Base-by-base conservation (phyloP, 2,113 vertebrate genomes). In the Nothocercus nigrocapillus region DNA sequence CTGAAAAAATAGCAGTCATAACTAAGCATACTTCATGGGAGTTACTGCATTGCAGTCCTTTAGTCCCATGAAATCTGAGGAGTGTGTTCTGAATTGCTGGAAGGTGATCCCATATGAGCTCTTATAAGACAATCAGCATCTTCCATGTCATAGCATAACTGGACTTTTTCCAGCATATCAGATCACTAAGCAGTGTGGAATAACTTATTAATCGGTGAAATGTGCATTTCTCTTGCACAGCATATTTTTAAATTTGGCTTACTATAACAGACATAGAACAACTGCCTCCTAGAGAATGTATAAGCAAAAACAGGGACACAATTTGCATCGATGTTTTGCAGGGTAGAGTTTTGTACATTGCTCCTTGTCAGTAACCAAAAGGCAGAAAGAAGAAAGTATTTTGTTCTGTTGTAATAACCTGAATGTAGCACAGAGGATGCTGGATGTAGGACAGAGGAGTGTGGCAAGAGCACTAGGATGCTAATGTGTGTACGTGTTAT, bases 51-150 rank as follows among this genome's bases (percentile, higher is more conserved):
- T 94, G 70, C n/a, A 61, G 74, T 76, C 34, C 64, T 89, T 93
- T 22, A 81, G 22, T 28, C 11, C 42, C 0, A 0, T 45, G 16
- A 20, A 61, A 22, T 84, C 53, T n/a, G 25, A 82, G 25, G 25
- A 72, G 19, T 4, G 30, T 87, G 19, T 15, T 92, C 38, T 69
- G 66, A 58, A 53, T 16, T 27, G 30, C 32, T 44, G 70, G 42
- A 86, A 82, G 42, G 11, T 59, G 11, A 36, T 85, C 13, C 27
- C 3, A 0, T 47, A 49, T 2, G 3, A 20, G 11, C 8, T 54
- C 32, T 21, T 72, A 12, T 2, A 53, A 51, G 28, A 36, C 6
- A 59, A 51, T 68, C 0, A 0, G 44, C 67, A 74, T 7, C 6
- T 81, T 78, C 76, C 28, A 3, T 64, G 17, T 53, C 30, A 84